phyloP scores from a whole-genome alignment of 2,888 invertebrate species.

The Dendrolimus houi region DNA sequence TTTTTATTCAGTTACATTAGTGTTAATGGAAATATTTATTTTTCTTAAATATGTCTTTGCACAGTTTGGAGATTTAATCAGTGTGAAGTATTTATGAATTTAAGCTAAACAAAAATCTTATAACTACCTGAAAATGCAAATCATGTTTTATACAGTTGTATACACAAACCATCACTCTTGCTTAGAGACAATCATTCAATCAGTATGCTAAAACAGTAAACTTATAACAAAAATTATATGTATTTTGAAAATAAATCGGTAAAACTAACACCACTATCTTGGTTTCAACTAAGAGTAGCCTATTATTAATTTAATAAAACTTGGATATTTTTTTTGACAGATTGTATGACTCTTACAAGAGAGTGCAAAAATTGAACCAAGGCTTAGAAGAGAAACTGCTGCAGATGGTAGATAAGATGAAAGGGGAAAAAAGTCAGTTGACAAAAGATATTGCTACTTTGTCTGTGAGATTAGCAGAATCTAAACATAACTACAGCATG shows the following conservation, averaged over 20 bases:
- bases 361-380: conserved; percentile 96
- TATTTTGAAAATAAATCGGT: not conserved
- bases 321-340: conserved; percentile 56
- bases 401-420: conserved; percentile 93
- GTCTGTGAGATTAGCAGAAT: conserved; percentile 89
- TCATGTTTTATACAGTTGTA: no score
- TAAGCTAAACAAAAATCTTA: no score
- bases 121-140: no score
- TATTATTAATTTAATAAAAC: no score
- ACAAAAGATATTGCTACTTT: conserved; percentile 92
- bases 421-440: conserved; percentile 90
- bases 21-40: no score
- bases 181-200: no score
- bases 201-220: no score
- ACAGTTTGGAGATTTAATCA: no score
- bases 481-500: conserved; percentile 88
- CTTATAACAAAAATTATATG: not conserved
- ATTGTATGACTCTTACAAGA: conserved; percentile 93
- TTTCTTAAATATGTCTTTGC: no score
- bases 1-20: no score
- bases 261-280: not conserved
- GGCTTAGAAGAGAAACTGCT: conserved; percentile 95
- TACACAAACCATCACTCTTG: no score
- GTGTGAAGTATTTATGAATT: no score
- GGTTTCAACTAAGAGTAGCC: not conserved